Base-by-base conservation (phyloP, 2,888 invertebrate genomes). In the Zonitis immaculata region DNA sequence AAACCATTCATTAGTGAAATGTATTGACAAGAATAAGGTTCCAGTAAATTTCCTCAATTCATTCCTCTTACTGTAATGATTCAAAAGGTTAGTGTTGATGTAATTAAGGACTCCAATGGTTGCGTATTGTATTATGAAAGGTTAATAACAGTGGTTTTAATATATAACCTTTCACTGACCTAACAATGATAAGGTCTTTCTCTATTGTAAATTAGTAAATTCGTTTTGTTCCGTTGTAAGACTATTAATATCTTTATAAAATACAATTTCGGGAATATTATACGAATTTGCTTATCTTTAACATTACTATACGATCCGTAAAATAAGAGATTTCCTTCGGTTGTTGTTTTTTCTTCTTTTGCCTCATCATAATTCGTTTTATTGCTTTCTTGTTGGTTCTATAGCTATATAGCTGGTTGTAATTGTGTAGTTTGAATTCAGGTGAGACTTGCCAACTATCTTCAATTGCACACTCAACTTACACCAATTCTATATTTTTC, bases 111-210 rank as follows among this genome's bases (percentile, higher is more conserved):
- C 60, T 61, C 65, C n/a, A 61, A 58, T 57, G 60, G 18, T 59
- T 62, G 58, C 62, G 62, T 64, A 56, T 52, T 58, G 58, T 67
- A 65, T 61, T 65, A 65, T 57, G 61, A 71, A 71, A 71, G 71
- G 71, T 70, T 70, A 72, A 72, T 71, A 68, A 71, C 69, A 64
- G 68, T 68, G 69, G 68, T 69, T 70, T 64, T 61, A 63, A 63
- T 39, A 20, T 65, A 65, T 66, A 70, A 70, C 72, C 69, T 72
- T 72, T 70, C 66, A 67, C 60, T 66, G 69, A 70, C 69, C 69
- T 66, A 63, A 54, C 66, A 20, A 56, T 64, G 71, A 72, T 72
- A 72, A 69, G 69, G 66, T 67, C 63, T 62, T 50, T 59, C 61
- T 64, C 66, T 39, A 39, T 64, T 65, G 62, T 65, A 63, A 63